These are phyloP conservation scores for Digitonthophagus gazella DNA, from an alignment of 2,888 invertebrate species.

Conservation along the genomic window DNA sequence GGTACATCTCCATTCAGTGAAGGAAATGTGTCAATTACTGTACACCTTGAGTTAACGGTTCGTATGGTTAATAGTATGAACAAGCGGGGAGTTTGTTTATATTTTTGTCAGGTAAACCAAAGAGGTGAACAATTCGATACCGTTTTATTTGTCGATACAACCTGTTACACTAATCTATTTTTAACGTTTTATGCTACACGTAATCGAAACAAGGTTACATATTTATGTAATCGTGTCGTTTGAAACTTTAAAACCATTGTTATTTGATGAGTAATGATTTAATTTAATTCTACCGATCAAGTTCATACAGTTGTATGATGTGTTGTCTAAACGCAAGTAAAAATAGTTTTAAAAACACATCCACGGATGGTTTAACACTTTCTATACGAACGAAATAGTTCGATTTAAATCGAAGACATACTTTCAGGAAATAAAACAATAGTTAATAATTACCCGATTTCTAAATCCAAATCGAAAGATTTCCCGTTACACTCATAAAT, in stretches of 20 bases:
- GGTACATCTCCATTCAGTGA: neutral
- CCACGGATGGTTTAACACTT: neutral
- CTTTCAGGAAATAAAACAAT: neutral
- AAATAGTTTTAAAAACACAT: neutral
- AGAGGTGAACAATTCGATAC: neutral
- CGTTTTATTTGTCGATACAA: neutral
- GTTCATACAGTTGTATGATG: neutral
- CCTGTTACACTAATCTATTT: neutral
- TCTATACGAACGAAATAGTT: no score
- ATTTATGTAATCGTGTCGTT: neutral
- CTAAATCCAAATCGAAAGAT: no score
- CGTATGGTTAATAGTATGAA: neutral
- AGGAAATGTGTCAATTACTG: conserved; percentile 15
- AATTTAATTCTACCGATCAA: no score
- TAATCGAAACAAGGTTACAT: neutral
- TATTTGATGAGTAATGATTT: no score
- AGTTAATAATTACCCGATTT: no score
- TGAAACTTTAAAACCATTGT: no score
- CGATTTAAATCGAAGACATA: neutral
- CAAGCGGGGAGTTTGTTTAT: neutral
- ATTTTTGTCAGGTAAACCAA: neutral
- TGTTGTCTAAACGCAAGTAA: neutral
- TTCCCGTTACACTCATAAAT: neutral
- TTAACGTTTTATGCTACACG: neutral
- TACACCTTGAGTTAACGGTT: conserved; percentile 1